Evolutionary conservation across 2,888 invertebrate genomes (phyloP).

Genomic region (Meta bourneti): DNA sequence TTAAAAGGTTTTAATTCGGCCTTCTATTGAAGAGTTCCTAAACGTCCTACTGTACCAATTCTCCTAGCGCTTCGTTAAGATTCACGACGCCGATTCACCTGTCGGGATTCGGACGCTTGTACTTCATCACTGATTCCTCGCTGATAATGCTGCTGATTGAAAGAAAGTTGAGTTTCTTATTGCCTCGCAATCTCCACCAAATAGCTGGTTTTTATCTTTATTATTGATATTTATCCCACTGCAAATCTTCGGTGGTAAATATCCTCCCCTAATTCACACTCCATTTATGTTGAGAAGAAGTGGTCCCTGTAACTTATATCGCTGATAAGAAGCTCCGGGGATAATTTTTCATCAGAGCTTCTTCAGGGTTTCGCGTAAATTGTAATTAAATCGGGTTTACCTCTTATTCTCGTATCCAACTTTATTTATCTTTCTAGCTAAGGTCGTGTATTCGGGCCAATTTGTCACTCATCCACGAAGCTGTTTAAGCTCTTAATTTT

Average conservation of each 20-base stretch:
- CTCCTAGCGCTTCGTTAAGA: conserved; percentile 42
- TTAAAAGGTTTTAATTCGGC: conserved; percentile 50
- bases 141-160: conserved; percentile 61
- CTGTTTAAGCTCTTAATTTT: too few relatives aligned
- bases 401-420: too few relatives aligned
- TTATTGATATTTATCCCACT: conserved; percentile 62
- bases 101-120: conserved; percentile 40
- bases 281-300: conserved; percentile 25
- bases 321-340: not conserved
- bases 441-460: too few relatives aligned
- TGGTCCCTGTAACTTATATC: conserved; percentile 41
- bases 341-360: not conserved
- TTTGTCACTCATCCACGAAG: too few relatives aligned
- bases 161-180: conserved; percentile 13
- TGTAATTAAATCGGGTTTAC: not conserved
- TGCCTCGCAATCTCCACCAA: not conserved
- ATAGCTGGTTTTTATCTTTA: conserved; percentile 42
- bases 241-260: not conserved
- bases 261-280: conserved; percentile 45
- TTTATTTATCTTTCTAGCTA: too few relatives aligned
- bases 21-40: conserved; percentile 24
- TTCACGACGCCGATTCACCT: conserved; percentile 47
- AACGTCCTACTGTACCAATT: not conserved
- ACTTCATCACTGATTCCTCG: conserved; percentile 64
- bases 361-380: not conserved